Evolutionary conservation across 1,140 invertebrate species (phyloP).

Genomic region (Physella acuta): DNA sequence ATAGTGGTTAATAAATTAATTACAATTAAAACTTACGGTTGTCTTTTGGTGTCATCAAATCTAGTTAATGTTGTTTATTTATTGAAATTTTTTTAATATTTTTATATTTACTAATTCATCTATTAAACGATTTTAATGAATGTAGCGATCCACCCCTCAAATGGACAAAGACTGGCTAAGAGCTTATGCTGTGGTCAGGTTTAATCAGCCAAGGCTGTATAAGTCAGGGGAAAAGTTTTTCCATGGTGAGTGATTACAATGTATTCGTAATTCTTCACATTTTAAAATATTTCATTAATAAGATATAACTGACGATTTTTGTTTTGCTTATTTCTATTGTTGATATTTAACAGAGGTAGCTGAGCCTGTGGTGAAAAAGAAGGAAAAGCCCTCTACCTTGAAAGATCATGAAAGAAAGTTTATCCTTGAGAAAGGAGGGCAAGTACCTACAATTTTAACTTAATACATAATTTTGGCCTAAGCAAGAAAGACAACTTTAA

Average conservation of each 20-base stretch:
- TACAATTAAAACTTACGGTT: not conserved
- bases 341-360: constrained; percentile 14
- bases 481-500: too few relatives aligned
- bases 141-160: constrained; percentile 63
- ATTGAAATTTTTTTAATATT: too few relatives aligned
- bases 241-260: constrained; percentile 27
- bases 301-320: too few relatives aligned
- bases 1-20: not conserved
- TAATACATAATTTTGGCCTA: not conserved
- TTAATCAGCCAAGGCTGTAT: constrained; percentile 86
- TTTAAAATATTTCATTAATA: too few relatives aligned
- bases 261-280: not conserved
- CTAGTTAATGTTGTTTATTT: too few relatives aligned
- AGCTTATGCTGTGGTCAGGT: constrained; percentile 81
- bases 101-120: too few relatives aligned
- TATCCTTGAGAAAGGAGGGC: constrained; percentile 71
- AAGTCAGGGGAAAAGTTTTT: constrained; percentile 77
- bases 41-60: not conserved
- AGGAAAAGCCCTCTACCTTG: constrained; percentile 68
- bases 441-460: constrained; percentile 51
- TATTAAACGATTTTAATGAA: not conserved
- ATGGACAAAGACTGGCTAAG: constrained; percentile 85
- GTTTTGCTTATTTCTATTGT: not conserved
- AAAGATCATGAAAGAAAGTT: constrained; percentile 82
- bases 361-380: constrained; percentile 37